Base-by-base conservation (phyloP, 2,888 invertebrate genomes). In the Patella depressa region DNA sequence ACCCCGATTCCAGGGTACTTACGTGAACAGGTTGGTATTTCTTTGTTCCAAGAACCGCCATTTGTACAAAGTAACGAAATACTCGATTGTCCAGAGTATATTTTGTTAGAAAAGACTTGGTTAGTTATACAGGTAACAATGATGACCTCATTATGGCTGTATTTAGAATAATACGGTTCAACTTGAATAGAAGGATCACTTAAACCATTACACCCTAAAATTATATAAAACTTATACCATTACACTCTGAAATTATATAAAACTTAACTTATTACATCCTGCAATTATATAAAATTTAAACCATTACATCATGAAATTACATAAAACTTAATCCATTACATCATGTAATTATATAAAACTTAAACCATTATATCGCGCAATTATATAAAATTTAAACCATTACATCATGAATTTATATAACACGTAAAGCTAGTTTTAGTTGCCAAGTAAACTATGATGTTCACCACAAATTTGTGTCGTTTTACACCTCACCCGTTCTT, bases 1-100 rank as follows among this genome's bases (percentile, higher is more conserved):
- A 19, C 55, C 11, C 29, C 11, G 59, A 54, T 11, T 2, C 24
- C 9, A 17, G 17, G 96, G 15, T 15, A 83, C 80, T 79, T 74
- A 83, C 81, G 75, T 45, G 75, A 54, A 73, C 84, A 84, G 14
- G 77, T 72, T 11, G 84, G 84, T n/a, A 81, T 57, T 4, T 73
- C 24, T 7, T 78, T 55, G 73, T 83, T 81, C 85, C 85, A 88
- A 7, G 72, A 71, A 11, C 87, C 88, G 14, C 81, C 84, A 53
- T 69, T 55, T 74, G 75, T 74, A 78, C 88, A 88, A 9, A 77
- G 80, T 45, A 87, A 73, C 3, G 55, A 55, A 19, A 87, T 81
- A 15, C 75, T 79, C n/a, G 74, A 69, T 55, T 76, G 69, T 5
- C 82, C 82, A 7, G 73, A 34, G 78, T 85, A 82, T 1, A 76